Base-by-base conservation (phyloP, 2,888 invertebrate genomes). In the Cheilosia soror region DNA sequence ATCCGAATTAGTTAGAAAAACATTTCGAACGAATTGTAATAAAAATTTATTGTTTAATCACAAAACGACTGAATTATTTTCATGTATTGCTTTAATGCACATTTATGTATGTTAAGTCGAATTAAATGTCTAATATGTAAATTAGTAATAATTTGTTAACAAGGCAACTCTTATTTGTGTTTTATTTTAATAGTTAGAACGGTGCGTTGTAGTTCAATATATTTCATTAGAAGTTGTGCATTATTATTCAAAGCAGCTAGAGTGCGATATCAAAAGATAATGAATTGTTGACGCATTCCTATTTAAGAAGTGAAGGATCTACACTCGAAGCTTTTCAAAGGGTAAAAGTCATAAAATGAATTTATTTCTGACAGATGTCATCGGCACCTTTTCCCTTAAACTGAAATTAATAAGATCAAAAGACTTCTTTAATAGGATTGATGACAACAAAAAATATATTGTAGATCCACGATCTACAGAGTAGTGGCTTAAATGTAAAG, bases 11-110 rank as follows among this genome's bases (percentile, higher is more conserved):
- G 55, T 57, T 69, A 69, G 44, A 20, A 47, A 13, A 37, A 47
- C 44, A 47, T 29, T 29, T 47, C 47, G 15, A 31, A 31, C 31
- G 60, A 60, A 47, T 63, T 63, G 20, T 47, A 15, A 31, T 6
- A 5, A 3, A 20, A 47, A 20, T 62, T 62, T 47, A 47, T 31
- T 47, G 47, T 49, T 47, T 47, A 63, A 31, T 63, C 15, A 63
- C 62, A 60, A 72, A 69, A 49, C 15, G 71, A 72, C 71, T 72
- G 71, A 72, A 60, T 51, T 60, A 40, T 72, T 51, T 60, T 27
- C 27, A 44, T 57, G 15, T 58, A 71, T 58, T 60, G 49, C 49
- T 58, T 71, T 29, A 49, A 49, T 58, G 51, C 60, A 40, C 42
- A 72, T 20, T 29, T 29, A 6, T 20, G 40, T 27, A 15, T 57